Percentiles rank a stretch among this genome's conserved stretches.
These are phyloP conservation scores for Dicyrtomina minuta DNA, from an alignment of 2,888 invertebrate species.

Conservation along the genomic window DNA sequence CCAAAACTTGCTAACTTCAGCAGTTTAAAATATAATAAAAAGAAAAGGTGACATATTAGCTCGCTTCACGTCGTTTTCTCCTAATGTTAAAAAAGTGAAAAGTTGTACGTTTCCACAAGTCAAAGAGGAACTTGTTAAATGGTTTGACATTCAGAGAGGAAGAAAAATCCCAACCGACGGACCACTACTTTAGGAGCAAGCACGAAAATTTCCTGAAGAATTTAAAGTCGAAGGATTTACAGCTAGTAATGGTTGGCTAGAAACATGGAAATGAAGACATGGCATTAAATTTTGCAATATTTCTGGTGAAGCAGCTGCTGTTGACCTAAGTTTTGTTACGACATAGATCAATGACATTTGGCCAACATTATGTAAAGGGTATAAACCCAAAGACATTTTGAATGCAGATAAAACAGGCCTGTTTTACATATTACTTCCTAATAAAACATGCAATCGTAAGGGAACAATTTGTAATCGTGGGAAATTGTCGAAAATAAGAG, in stretches of 20 bases:
- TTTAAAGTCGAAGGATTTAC: background rate
- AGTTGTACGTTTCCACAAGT: background rate
- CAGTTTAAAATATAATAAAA: background rate
- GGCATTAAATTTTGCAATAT: background rate
- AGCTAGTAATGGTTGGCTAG: slow-evolving; percentile 5
- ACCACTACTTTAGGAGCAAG: slow-evolving; percentile 1
- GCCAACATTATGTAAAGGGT: background rate
- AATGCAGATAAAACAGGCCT: slow-evolving; percentile 37
- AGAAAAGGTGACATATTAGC: background rate
- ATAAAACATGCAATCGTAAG: slow-evolving; percentile 22
- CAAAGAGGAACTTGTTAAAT: background rate
- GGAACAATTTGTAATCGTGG: slow-evolving; percentile 11
- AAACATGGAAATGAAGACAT: background rate
- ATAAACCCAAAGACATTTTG: slow-evolving; percentile 33
- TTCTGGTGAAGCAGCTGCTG: slow-evolving; percentile 7
- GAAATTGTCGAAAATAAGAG: background rate
- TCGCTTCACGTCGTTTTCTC: background rate
- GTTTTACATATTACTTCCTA: slow-evolving; percentile 36
- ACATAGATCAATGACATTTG: background rate
- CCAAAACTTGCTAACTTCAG: background rate
- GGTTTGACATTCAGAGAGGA: background rate
- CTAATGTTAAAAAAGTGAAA: background rate
- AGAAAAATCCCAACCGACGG: background rate
- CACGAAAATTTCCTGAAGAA: background rate
- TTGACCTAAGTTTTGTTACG: background rate